Conservation (phyloP, 1,140 invertebrate genomes). For the Pseudomyrmex sp. region DNA sequence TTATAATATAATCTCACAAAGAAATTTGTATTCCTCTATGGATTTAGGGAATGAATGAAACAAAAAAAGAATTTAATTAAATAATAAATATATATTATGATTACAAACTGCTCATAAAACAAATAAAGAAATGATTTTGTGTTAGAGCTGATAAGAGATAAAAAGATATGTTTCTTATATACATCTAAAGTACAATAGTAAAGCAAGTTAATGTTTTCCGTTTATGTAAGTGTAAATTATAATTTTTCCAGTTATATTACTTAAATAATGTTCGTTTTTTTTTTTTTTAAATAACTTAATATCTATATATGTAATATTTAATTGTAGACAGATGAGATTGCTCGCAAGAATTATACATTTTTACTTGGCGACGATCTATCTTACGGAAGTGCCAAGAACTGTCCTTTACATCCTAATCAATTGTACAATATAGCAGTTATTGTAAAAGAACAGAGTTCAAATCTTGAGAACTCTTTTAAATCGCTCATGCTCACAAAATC, state of each 20-base stretch:
- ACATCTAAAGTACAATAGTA: no score
- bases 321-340: slow-evolving; percentile 7
- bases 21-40: no score
- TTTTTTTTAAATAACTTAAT: background rate
- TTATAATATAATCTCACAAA: no score
- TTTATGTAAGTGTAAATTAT: no score
- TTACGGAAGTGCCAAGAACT: slow-evolving; percentile 63
- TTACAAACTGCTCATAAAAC: no score
- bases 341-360: slow-evolving; percentile 42
- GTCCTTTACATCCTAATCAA: slow-evolving; percentile 60
- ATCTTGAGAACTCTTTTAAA: background rate
- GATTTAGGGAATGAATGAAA: background rate
- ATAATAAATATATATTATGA: background rate
- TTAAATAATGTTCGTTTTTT: background rate
- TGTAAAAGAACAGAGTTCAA: slow-evolving; percentile 29
- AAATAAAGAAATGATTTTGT: no score
- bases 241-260: no score
- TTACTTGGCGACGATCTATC: slow-evolving; percentile 64
- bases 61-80: no score
- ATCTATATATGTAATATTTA: background rate
- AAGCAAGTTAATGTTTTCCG: no score
- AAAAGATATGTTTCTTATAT: no score
- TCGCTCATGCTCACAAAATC: slow-evolving; percentile 1
- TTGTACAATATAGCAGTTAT: slow-evolving; percentile 65
- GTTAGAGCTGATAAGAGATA: no score